Base-by-base conservation (phyloP, 2,888 invertebrate species). In the Melolontha melolontha region DNA sequence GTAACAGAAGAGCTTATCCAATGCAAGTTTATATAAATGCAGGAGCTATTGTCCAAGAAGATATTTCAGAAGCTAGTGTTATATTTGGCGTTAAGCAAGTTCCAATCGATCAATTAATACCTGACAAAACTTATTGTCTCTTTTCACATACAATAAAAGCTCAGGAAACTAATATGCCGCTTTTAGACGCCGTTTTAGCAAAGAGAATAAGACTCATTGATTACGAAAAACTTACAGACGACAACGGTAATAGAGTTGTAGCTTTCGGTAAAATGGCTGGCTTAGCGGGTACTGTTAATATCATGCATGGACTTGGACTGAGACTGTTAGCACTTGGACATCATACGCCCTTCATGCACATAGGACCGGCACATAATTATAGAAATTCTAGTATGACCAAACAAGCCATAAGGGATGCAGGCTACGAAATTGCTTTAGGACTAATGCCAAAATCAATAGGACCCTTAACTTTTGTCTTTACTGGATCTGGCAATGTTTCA, bases 101-200 rank as follows among this genome's bases (percentile, higher is more conserved):
- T 0, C 98, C 98, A 0, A 90, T 96, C 7, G 97, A 97, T 78
- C 89, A 93, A 44, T 87, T 99, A 8, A 91, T 98, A 70, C 96
- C 98, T 0, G 92, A 97, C 79, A 98, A 97, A 84, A 98, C 99
- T 0, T 99, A 98, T 80, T 97, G 97, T 78, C 94, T 99, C 84
- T 99, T 99, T 84, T 98, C 98, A 0, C 99, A 99, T 82, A 99
- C 98, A 0, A 99, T 99, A 77, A 99, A 99, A 84, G 99, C 98
- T 0, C 99, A 99, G 83, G 97, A 97, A 79, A 92, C 92, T 44
- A 99, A 99, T 81, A 98, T 99, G 98, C 92, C 96, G 0, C 87
- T 99, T 76, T 83, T 99, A 73, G 99, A 99, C 82, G 95, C 97
- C 4, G 92, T 98, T 72, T 83, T 99, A 64, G 97, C 98, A 78